Evolutionary conservation across 1,140 invertebrate species (phyloP), one percentile per base, ranked within the genome.

Genomic region (Zaprionus africanus): DNA sequence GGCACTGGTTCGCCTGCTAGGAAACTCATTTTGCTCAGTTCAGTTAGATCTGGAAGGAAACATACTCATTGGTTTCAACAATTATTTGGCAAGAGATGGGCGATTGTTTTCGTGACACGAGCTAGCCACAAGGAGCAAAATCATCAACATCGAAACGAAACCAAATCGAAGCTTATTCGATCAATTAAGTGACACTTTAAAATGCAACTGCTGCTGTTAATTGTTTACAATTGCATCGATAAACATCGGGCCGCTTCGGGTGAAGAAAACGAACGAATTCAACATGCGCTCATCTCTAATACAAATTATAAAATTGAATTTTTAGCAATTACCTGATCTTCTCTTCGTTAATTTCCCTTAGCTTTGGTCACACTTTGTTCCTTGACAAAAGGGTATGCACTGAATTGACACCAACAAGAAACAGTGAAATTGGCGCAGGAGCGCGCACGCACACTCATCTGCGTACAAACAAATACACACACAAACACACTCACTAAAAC

Each of bases 1-100:
- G 95, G 95, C 36, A 95, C 93, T 22, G 96, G 96, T 91, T 96
- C 95, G 12, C 95, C 95, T 11, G 95, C 94, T 51, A 94, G 94
- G 54, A 96, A 82, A 54, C 91, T 93, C 77, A 94, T 60, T 62
- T 46, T 41, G 17, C 12, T 24, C 2, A 19, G 28, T 6, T 31
- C 28, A 28, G 19, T 49, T 22, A 22, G 11, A 63, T 53, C 74
- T 76, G 68, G 12, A 76, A 46, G 22, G 38, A 19, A 15, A 46
- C 41, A 17, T 17, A 36, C 22, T 49, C 12, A 75, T 75, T 62
- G 24, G 51, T 41, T 13, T 41, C 22, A 11, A 24, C 15, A 31
- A 26, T 65, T 31, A 34, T 59, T 2, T 2, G 22, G 26, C 1
- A 6, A 41, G 53, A 75, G 59, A 31, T 58, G 22, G 34, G 22